These are phyloP conservation scores for Mus caroli DNA, from an alignment of 2,797 vertebrate genomes.

Conservation along the genomic window DNA sequence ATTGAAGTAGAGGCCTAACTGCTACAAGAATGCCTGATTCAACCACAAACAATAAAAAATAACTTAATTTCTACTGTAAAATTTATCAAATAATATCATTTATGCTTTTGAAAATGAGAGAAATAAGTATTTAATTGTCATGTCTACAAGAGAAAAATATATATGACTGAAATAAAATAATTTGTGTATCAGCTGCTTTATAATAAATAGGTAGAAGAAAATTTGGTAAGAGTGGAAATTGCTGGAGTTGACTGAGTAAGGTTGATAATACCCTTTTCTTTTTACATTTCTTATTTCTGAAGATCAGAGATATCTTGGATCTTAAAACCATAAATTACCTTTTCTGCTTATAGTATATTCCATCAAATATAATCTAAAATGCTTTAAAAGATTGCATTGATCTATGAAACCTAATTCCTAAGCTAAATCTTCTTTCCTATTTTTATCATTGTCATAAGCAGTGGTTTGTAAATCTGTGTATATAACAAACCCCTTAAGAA, in stretches of 20 bases:
- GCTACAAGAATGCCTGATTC: neutral
- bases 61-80: neutral
- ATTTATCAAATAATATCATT: neutral
- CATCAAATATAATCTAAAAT: neutral
- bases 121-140: neutral
- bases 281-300: neutral
- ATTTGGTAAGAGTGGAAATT: neutral
- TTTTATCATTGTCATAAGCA: neutral
- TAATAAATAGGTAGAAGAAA: neutral
- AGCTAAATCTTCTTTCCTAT: neutral
- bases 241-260: neutral
- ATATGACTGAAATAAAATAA: neutral
- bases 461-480: neutral
- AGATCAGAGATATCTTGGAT: neutral
- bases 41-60: neutral
- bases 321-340: neutral
- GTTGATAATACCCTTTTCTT: neutral
- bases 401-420: neutral
- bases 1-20: neutral
- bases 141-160: neutral
- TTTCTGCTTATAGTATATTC: neutral
- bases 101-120: neutral
- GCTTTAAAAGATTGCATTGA: neutral
- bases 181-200: constrained; percentile 4
- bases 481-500: neutral